Evolutionary conservation across 2,888 invertebrate species (phyloP).

Genomic region (Euspilapteryx auroguttella): DNA sequence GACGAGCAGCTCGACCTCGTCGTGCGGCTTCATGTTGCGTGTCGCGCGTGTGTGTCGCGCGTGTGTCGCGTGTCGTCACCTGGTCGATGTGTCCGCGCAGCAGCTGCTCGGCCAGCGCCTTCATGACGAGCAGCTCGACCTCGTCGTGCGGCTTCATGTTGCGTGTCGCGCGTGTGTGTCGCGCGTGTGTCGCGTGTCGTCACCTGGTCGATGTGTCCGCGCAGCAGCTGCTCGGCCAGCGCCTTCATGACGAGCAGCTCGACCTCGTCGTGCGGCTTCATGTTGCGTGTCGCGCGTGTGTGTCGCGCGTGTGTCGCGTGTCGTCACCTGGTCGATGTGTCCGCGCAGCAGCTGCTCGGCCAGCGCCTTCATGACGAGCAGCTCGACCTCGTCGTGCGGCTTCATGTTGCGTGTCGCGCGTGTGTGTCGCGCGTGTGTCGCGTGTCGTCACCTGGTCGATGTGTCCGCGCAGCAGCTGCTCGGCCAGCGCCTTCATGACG

Average conservation of each 20-base stretch:
- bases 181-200: conserved; percentile 1
- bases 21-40: not conserved
- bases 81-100: not conserved
- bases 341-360: not conserved
- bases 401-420: not conserved
- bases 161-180: not conserved
- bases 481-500: conserved; percentile 96
- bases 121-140: not conserved
- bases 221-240: conserved; percentile 88
- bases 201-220: conserved; percentile 95
- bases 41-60: not conserved
- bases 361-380: not conserved
- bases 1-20: not conserved
- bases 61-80: not conserved
- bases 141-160: too few species aligned
- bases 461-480: conserved; percentile 90
- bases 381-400: too few species aligned
- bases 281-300: conserved; percentile 80
- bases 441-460: conserved; percentile 81
- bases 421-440: not conserved
- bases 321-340: not conserved
- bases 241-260: conserved; percentile 98
- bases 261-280: conserved; percentile 85
- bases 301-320: conserved; percentile 75
- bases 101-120: not conserved